Evolutionary conservation across 2,113 vertebrate genomes (phyloP), one percentile per base, ranked within the genome.

Genomic region (Opisthocomus hoazin): DNA sequence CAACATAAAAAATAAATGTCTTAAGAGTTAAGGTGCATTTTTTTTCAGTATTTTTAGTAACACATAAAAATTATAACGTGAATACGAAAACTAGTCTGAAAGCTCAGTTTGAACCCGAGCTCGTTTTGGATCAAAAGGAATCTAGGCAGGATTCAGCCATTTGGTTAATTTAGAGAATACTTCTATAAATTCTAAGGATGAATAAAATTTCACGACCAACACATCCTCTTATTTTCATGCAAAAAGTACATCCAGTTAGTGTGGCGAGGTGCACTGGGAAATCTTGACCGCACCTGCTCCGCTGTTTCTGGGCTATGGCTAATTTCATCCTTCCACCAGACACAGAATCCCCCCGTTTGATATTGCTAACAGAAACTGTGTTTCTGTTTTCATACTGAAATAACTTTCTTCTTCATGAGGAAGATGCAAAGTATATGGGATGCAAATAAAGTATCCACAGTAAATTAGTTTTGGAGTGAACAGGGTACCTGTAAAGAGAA

Each of bases 41-140:
- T 96, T 90, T 75, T 63, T 61, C 78, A 84, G n/a, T 84, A 87
- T 61, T 86, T 97, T 84, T 64, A 94, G 27, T 66, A 84, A 43
- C 26, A 27, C 9, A 27, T 34, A 63, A 23, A 79, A 79, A 93
- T 84, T 70, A 80, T 15, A 88, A 84, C 6, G 2, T 75, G 45
- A 56, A 84, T 73, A 82, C 87, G 36, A 95, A 92, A 90, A 86
- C 6, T 30, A 77, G 16, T n/a, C 74, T 85, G 78, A 94, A 93
- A 91, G 74, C 36, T 84, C 83, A 88, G 24, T 53, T 90, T 53
- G 63, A 76, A 66, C 66, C 8, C 2, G 3, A 89, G 32, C 24
- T 92, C 92, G 45, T 58, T 58, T 96, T 64, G 32, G 57, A 81
- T 92, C 36, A 91, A 57, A 95, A 87, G 39, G 21, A 66, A 91